These are phyloP conservation scores for Lamprotornis superbus DNA, from an alignment of 2,113 vertebrate species.

Conservation along the genomic window DNA sequence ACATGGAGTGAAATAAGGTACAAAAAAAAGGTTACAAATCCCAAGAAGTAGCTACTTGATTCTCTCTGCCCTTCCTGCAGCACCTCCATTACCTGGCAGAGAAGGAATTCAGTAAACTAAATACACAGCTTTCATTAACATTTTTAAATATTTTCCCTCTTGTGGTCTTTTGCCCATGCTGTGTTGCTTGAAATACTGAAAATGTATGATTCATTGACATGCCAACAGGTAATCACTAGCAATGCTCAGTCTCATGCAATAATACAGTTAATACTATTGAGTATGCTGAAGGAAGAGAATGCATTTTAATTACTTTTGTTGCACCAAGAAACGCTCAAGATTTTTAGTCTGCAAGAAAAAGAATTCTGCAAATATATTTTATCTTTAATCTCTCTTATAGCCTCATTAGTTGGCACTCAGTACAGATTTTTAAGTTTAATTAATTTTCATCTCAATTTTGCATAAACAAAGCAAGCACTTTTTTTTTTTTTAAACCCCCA, in stretches of 20 bases:
- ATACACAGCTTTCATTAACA: neutral
- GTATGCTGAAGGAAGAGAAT: neutral
- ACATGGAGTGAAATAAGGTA: neutral
- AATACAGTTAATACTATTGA: neutral
- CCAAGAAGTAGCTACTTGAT: neutral
- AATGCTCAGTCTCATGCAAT: neutral
- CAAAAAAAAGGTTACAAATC: neutral
- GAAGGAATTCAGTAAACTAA: neutral
- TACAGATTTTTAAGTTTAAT: neutral
- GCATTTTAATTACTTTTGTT: neutral
- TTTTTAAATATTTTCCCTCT: neutral
- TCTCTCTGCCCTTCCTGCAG: neutral
- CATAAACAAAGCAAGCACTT: neutral
- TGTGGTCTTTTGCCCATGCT: neutral
- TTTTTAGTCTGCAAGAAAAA: neutral
- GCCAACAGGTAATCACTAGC: neutral
- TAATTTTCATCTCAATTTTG: neutral
- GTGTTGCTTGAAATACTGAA: neutral
- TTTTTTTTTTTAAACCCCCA: neutral
- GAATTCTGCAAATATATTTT: neutral
- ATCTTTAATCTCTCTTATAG: neutral
- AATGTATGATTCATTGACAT: neutral
- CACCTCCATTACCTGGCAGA: neutral
- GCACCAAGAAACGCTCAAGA: neutral
- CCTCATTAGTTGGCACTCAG: neutral